Evolutionary conservation across 1,140 invertebrate species (phyloP).

Genomic region (Papilio machaon): DNA sequence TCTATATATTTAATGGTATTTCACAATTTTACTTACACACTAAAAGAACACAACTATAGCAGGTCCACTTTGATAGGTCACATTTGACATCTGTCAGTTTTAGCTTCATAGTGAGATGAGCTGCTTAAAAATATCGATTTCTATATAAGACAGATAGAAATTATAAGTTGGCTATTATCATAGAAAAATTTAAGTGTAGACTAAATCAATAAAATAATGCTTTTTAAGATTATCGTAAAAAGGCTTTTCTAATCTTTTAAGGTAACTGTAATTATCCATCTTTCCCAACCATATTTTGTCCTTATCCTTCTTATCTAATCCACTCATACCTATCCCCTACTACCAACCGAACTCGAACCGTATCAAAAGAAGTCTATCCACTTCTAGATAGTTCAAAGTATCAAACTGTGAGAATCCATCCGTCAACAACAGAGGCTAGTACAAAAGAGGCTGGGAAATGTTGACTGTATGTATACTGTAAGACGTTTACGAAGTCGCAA

Average conservation of each 20-base stretch:
- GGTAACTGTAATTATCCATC: too few relatives aligned
- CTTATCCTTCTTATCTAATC: neutral
- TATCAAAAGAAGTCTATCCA: neutral
- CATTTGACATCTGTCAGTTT: too few relatives aligned
- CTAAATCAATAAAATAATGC: too few relatives aligned
- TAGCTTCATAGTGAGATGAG: too few relatives aligned
- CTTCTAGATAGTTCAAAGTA: neutral
- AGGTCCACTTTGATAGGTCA: too few relatives aligned
- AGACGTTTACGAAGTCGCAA: neutral
- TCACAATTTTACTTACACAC: neutral
- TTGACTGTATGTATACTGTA: neutral
- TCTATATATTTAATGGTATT: constrained; percentile 4
- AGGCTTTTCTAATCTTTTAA: too few relatives aligned
- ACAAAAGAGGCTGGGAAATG: constrained; percentile 29
- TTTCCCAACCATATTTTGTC: too few relatives aligned
- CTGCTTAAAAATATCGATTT: too few relatives aligned
- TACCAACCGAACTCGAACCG: neutral
- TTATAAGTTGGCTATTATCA: too few relatives aligned
- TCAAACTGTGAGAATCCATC: neutral
- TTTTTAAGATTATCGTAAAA: too few relatives aligned
- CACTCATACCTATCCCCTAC: neutral
- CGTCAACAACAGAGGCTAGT: neutral
- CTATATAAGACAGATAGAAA: neutral
- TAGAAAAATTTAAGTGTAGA: neutral
- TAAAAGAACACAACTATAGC: neutral